Evolutionary conservation across 2,888 invertebrate species (phyloP).

Genomic region (Pseudolycoriella hygida): DNA sequence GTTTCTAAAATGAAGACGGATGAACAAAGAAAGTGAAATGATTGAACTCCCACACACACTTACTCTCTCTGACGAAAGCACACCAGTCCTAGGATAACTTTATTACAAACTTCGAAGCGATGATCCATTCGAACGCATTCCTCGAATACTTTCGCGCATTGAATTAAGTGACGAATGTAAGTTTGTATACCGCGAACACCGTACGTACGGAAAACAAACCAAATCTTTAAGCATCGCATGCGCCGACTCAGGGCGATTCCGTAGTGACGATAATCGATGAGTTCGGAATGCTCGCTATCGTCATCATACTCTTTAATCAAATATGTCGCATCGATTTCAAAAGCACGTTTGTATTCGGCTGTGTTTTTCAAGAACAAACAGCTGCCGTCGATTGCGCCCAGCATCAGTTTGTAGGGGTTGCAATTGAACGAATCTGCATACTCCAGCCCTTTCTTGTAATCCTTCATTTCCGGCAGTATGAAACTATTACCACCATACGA

Average conservation of each 20-base stretch:
- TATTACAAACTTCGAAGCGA: constrained; percentile 53
- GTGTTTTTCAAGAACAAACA: constrained; percentile 6
- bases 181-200: constrained; percentile 59
- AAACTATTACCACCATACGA: constrained; percentile 7
- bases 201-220: constrained; percentile 66
- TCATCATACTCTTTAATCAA: not conserved
- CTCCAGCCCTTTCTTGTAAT: constrained; percentile 1
- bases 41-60: not conserved
- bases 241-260: constrained; percentile 68
- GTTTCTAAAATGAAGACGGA: no score
- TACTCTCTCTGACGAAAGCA: constrained; percentile 59
- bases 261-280: constrained; percentile 58
- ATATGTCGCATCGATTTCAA: constrained; percentile 1
- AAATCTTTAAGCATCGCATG: constrained; percentile 67
- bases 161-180: constrained; percentile 51
- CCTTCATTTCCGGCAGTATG: constrained; percentile 6
- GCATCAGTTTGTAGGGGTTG: constrained; percentile 8
- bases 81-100: constrained; percentile 55
- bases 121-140: constrained; percentile 43
- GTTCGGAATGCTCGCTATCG: constrained; percentile 34
- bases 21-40: no score
- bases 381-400: constrained; percentile 6
- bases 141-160: constrained; percentile 56
- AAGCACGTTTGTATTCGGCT: constrained; percentile 2
- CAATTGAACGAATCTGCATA: constrained; percentile 8